Base-by-base conservation (phyloP, 2,797 vertebrate genomes). In the Catamblyrhynchus diadema region DNA sequence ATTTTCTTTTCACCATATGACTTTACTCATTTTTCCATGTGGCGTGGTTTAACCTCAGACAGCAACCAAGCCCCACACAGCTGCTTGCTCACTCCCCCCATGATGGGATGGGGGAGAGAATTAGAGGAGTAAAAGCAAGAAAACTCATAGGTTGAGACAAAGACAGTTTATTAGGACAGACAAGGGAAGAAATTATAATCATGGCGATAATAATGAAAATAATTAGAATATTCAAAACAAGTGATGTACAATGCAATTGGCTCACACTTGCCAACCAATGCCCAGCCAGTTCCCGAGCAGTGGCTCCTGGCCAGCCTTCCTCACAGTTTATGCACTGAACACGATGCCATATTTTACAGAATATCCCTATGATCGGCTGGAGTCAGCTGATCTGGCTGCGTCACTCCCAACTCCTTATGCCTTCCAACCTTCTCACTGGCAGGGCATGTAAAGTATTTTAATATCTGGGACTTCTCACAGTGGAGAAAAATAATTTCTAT, bases 1-100 rank as follows among this genome's bases (percentile, higher is more conserved):
- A 69, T 91, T 95, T 95, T 90, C 67, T 89, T 93, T 86, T 72
- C 57, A 87, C 32, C 62, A 35, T 95, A 86, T 33, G 61, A 94
- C 61, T 88, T 90, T 60, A 93, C 32, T 78, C 27, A 47, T 72
- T 95, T 92, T 94, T 95, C 80, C 72, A 81, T 33, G 59, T 48
- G 53, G 41, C 2, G 0, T 77, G 32, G 78, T 22, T 65, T 81
- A 77, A 86, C 18, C 41, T 65, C 59, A 77, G 71, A 61, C 59
- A 91, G 45, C 32, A 37, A 54, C 65, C 48, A 77, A 91, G 59
- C 32, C 35, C 53, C 35, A 77, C 35, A 77, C 45, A 81, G 77
- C 77, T 81, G 82, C 77, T 60, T 0, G 0, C 12, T 71, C 77
- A 48, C 51, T 65, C 12, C 35, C 23, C 27, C n/a, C 33, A 20